Base-by-base conservation (phyloP, 2,888 invertebrate species). In the Thymelicus lineola region DNA sequence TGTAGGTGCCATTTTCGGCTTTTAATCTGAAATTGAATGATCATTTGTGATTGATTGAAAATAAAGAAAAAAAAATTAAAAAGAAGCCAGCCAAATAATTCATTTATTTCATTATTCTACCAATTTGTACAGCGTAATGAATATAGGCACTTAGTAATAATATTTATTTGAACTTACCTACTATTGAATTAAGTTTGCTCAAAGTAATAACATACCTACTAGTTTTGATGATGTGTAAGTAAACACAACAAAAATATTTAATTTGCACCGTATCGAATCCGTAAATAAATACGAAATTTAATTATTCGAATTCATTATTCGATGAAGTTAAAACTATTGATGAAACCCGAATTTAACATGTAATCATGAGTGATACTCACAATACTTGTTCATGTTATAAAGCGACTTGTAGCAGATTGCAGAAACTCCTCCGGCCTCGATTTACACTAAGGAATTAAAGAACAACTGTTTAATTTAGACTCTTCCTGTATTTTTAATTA, bases 381-480 rank as follows among this genome's bases (percentile, higher is more conserved):
- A 80, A 82, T 84, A 82, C 77, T 86, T 88, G 81, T 77, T 88
- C 87, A 86, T 88, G 82, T 80, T 87, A 85, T 79, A 79, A 77
- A 79, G 77, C 74, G 79, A 82, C 78, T 81, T 83, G 80, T 79
- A 80, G 79, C 76, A 79, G 76, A 81, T 75, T 80, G 80, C 80
- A 81, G 82, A 77, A 79, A 76, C 79, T 83, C 77, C 79, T 81
- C 80, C 82, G 77, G 85, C 85, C 82, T 86, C 84, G 79, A 80
- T 77, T 86, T 86, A 86, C 79, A 84, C 89, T 89, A 87, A 82
- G 87, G 82, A 62, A 69, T 83, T 85, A 77, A 86, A 85, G 79
- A 87, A 86, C 85, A 75, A 60, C 57, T 66, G 17, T 57, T 60
- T 68, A 46, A 61, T 68, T 38, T 57, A 46, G 46, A 6, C 15